phyloP scores from a whole-genome alignment of 2,888 invertebrate species.

The Apotomis turbidana region DNA sequence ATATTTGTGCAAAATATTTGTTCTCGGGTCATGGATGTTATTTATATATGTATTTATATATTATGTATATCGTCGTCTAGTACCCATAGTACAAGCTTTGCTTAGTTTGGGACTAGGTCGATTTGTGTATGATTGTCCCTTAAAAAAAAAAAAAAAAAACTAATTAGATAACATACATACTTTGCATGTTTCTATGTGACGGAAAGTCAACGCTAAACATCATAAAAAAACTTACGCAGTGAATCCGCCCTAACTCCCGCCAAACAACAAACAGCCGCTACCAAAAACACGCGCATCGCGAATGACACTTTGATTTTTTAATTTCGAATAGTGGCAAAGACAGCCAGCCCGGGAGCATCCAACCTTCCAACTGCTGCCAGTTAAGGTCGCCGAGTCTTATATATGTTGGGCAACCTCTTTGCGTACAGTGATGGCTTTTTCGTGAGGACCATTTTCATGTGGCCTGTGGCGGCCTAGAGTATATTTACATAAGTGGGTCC shows the following conservation, averaged over 20 bases:
- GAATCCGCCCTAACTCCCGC: conserved; percentile 54
- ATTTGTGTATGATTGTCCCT: too few species aligned
- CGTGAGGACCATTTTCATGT: conserved; percentile 4
- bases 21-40: too few species aligned
- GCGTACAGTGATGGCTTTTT: neutral
- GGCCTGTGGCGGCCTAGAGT: neutral
- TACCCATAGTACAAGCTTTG: too few species aligned
- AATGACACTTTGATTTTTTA: conserved; percentile 39
- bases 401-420: conserved; percentile 54
- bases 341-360: conserved; percentile 36
- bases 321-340: conserved; percentile 25
- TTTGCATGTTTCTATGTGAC: too few species aligned
- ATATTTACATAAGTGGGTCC: neutral
- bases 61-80: too few species aligned
- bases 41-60: too few species aligned
- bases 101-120: too few species aligned
- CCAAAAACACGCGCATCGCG: conserved; percentile 64
- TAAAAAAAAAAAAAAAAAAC: too few species aligned
- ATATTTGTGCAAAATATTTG: too few species aligned
- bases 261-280: conserved; percentile 52
- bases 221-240: conserved; percentile 63
- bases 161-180: too few species aligned
- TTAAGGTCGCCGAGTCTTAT: conserved; percentile 45
- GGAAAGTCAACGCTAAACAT: too few species aligned
- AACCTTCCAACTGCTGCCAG: conserved; percentile 51